Conservation (phyloP, 64 coral and sea anemone genomes). For the Stylophora pistillata region DNA sequence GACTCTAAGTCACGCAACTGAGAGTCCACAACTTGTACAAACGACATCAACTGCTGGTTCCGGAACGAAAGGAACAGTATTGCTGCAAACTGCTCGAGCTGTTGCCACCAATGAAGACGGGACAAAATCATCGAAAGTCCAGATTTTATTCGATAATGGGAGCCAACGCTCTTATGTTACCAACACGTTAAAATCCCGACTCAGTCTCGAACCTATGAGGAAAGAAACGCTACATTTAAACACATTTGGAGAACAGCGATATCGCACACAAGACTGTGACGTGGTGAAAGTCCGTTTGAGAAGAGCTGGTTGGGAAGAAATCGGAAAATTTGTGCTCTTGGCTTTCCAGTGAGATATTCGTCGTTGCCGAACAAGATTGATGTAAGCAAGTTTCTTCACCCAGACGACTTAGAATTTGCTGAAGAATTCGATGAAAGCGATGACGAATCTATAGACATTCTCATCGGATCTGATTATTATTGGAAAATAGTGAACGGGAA, state of each 20-base stretch:
- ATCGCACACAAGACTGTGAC: conserved; percentile 44
- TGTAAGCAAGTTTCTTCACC: conserved; percentile 32
- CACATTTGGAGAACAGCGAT: conserved; percentile 60
- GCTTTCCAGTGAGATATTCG: conserved; percentile 47
- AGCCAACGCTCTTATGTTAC: conserved; percentile 59
- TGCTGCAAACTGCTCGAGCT: conserved; percentile 57
- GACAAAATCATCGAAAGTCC: conserved; percentile 36
- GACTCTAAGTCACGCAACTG: not conserved
- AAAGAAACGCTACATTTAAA: conserved; percentile 50
- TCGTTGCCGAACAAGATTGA: conserved; percentile 41
- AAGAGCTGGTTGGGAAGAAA: conserved; percentile 24
- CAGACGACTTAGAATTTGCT: conserved; percentile 36
- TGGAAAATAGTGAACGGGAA: conserved; percentile 34
- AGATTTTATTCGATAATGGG: conserved; percentile 43
- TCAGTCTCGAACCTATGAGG: conserved; percentile 27
- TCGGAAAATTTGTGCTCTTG: conserved; percentile 45
- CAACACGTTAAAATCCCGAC: conserved; percentile 26
- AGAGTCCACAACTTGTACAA: not conserved
- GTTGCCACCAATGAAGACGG: conserved; percentile 36
- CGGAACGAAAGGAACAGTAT: conserved; percentile 8
- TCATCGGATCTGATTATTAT: conserved; percentile 40
- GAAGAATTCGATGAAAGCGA: conserved; percentile 30
- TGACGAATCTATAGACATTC: conserved; percentile 24
- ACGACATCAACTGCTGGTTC: conserved; percentile 11
- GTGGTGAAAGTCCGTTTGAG: conserved; percentile 28